Base-by-base conservation (phyloP, 2,113 vertebrate genomes). In the Pterocles burchelli region DNA sequence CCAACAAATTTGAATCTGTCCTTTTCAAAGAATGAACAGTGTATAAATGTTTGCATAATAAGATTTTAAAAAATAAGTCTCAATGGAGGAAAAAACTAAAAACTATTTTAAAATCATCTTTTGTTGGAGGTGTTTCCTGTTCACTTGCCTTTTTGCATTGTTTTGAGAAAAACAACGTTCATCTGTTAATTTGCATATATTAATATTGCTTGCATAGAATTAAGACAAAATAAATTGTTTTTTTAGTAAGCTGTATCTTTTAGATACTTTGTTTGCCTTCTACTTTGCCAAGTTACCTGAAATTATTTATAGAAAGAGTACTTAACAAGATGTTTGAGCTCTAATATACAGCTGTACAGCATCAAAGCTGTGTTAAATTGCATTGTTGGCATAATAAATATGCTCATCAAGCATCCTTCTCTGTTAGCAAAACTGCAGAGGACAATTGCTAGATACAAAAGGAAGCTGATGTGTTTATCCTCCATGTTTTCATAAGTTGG, bases 361-460 rank as follows among this genome's bases (percentile, higher is more conserved):
- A 45, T 94, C 89, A 91, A 88, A 96, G 58, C 94, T 76, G 51
- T 85, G 81, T 81, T 94, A 87, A 89, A 49, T 91, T 91, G 33
- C 24, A 45, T 74, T 87, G 41, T 78, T 92, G 49, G 38, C 68
- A 85, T 93, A 89, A 96, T 82, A 93, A 95, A 88, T 90, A 48
- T 29, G 19, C 36, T 88, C 28, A 49, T 67, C 43, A 54, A 38
- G 29, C 41, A 52, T 38, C 28, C 10, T 55, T 4, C 36, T 87
- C 33, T 83, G 16, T 68, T 91, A n/a, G 11, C 33, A 58, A 73
- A 46, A 79, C 22, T 79, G 21, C 26, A 66, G 49, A 89, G 95
- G 7, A 15, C 48, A 93, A 68, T 75, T 71, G 63, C 19, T 81
- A 51, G 90, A 57, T 33, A 86, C 45, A 85, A 81, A 90, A 92